Evolutionary conservation across 2,888 invertebrate genomes (phyloP).

Genomic region (Cryptocheilus praepositus): DNA sequence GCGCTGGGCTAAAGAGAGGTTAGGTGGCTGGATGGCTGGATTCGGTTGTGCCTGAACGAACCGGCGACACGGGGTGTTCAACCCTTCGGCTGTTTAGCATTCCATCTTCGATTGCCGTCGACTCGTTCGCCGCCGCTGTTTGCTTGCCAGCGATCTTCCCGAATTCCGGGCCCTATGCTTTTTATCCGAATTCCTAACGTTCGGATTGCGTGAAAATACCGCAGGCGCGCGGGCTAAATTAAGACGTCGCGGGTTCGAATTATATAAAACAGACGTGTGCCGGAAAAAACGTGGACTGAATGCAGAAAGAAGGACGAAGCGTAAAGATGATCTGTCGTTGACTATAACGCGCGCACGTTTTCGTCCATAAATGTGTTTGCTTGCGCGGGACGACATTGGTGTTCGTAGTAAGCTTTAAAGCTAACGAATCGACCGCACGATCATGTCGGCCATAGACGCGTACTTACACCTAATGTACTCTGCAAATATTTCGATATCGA

Average conservation of each 20-base stretch:
- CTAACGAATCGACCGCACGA: too few species aligned
- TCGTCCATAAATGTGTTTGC: too few species aligned
- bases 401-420: too few species aligned
- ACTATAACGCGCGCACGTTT: too few species aligned
- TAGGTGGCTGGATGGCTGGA: slow-evolving; percentile 47
- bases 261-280: too few species aligned
- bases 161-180: slow-evolving; percentile 22
- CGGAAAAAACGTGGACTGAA: too few species aligned
- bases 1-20: slow-evolving; percentile 54
- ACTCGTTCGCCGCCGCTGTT: slow-evolving; percentile 44
- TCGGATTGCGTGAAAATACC: slow-evolving; percentile 18
- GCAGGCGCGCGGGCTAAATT: slow-evolving; percentile 31
- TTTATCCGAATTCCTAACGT: slow-evolving; percentile 24
- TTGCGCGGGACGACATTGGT: too few species aligned
- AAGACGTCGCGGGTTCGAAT: slow-evolving; percentile 9
- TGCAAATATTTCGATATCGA: too few species aligned
- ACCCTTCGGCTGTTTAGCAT: slow-evolving; percentile 74
- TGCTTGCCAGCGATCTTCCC: slow-evolving; percentile 36
- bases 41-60: slow-evolving; percentile 47
- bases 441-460: too few species aligned
- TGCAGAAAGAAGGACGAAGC: too few species aligned
- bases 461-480: too few species aligned
- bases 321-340: too few species aligned
- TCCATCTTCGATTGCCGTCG: slow-evolving; percentile 72
- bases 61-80: slow-evolving; percentile 58